Percentiles rank a stretch among this genome's conserved stretches.
These are phyloP conservation scores for Glomeris maerens DNA, from an alignment of 1,140 invertebrate species.

Conservation along the genomic window DNA sequence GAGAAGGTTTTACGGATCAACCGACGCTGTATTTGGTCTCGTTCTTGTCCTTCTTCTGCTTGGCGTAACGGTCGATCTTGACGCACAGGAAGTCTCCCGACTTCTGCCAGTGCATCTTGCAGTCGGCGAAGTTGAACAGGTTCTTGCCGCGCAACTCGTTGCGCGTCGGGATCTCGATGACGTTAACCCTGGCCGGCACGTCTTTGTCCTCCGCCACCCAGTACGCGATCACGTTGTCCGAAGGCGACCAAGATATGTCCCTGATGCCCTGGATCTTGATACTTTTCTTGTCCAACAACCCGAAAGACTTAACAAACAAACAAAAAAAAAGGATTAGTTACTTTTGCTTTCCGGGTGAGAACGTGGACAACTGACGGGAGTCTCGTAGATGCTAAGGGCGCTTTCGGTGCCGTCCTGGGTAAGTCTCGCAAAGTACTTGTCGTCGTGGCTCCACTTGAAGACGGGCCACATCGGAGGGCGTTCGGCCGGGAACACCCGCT, in stretches of 20 bases:
- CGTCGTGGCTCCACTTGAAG: conserved; percentile 90
- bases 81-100: conserved; percentile 94
- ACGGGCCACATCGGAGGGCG: conserved; percentile 74
- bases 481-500: conserved; percentile 75
- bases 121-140: conserved; percentile 94
- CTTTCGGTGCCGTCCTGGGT: conserved; percentile 42
- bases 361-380: conserved; percentile 44
- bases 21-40: conserved; percentile 73
- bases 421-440: conserved; percentile 88
- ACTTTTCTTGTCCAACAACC: conserved; percentile 83
- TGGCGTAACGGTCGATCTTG: conserved; percentile 93
- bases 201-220: conserved; percentile 97
- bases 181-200: conserved; percentile 41
- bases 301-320: conserved; percentile 55
- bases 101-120: conserved; percentile 99
- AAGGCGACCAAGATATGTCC: conserved; percentile 96
- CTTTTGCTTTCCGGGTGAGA: neutral
- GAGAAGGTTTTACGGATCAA: conserved; percentile 12
- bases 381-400: conserved; percentile 89
- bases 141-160: conserved; percentile 90
- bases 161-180: conserved; percentile 44
- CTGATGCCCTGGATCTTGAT: conserved; percentile 81
- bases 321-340: conserved; percentile 4
- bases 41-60: conserved; percentile 77
- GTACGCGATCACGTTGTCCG: conserved; percentile 89